A percentile compares a stretch with the other conserved stretches of the same genome.
phyloP scores from a whole-genome alignment of 2,888 invertebrate genomes.

The Pammene fasciana region DNA sequence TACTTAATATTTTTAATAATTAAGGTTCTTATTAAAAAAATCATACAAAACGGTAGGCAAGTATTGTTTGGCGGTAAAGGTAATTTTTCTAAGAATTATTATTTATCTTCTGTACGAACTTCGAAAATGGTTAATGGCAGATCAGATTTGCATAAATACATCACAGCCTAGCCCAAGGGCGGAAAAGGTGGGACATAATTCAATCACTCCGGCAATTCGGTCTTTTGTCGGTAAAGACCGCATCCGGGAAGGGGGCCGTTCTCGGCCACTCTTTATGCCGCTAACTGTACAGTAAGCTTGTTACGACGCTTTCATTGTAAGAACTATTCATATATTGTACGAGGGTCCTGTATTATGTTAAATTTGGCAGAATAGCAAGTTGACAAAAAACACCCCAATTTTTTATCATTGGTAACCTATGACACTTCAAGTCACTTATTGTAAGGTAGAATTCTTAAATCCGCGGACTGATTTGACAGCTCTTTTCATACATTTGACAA shows the following conservation, averaged over 20 bases:
- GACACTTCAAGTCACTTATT: too few relatives aligned
- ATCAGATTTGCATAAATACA: slow-evolving; percentile 60
- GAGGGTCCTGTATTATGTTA: not conserved
- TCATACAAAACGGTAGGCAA: too few relatives aligned
- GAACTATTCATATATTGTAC: slow-evolving; percentile 26
- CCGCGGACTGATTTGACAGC: too few relatives aligned
- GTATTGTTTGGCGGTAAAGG: too few relatives aligned
- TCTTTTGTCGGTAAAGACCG: slow-evolving; percentile 79
- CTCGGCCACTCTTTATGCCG: slow-evolving; percentile 43
- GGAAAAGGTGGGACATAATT: slow-evolving; percentile 72
- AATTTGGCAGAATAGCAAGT: slow-evolving; percentile 18
- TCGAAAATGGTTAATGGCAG: slow-evolving; percentile 39
- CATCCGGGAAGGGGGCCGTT: slow-evolving; percentile 59
- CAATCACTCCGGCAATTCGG: slow-evolving; percentile 75
- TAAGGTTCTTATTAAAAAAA: too few relatives aligned
- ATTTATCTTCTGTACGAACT: not conserved
- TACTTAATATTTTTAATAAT: too few relatives aligned
- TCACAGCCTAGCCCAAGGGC: slow-evolving; percentile 60
- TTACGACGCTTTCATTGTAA: slow-evolving; percentile 29
- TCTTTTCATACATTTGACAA: too few relatives aligned
- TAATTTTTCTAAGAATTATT: too few relatives aligned
- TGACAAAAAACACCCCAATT: not conserved
- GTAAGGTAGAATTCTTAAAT: too few relatives aligned
- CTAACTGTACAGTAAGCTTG: slow-evolving; percentile 44
- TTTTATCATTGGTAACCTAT: too few relatives aligned